Conservation (phyloP, 2,888 invertebrate species). For the Lissocephala sabroskyi region DNA sequence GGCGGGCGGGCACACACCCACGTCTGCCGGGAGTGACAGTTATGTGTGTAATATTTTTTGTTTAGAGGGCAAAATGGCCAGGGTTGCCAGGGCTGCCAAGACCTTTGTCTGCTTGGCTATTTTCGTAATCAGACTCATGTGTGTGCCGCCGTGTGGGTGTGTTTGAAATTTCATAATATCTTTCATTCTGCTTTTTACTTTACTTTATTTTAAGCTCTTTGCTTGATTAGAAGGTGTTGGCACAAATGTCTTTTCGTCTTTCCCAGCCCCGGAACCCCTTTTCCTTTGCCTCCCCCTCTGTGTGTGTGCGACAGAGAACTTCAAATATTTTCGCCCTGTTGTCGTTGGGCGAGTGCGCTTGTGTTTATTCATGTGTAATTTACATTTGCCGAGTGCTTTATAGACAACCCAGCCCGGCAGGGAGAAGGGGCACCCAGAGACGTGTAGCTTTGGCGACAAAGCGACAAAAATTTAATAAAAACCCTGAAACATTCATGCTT, state of each 20-base stretch:
- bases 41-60: slow-evolving; percentile 53
- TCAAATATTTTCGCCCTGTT: slow-evolving; percentile 44
- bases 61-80: slow-evolving; percentile 4
- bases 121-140: slow-evolving; percentile 19
- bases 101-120: slow-evolving; percentile 24
- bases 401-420: slow-evolving; percentile 20
- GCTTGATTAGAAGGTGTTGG: slow-evolving; percentile 65
- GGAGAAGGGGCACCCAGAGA: no score
- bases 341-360: slow-evolving; percentile 14
- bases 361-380: slow-evolving; percentile 48
- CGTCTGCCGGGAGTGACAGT: slow-evolving; percentile 35
- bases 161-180: slow-evolving; percentile 55
- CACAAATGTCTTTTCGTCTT: slow-evolving; percentile 7
- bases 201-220: slow-evolving; percentile 64
- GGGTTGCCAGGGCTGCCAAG: background rate
- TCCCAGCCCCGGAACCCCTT: background rate
- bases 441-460: background rate
- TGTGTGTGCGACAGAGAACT: slow-evolving; percentile 7
- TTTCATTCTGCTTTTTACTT: slow-evolving; percentile 57
- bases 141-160: slow-evolving; percentile 5
- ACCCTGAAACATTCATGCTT: background rate
- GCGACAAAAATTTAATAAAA: slow-evolving; percentile 54
- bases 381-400: slow-evolving; percentile 53
- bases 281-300: background rate
- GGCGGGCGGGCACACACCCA: slow-evolving; percentile 1